Conservation (phyloP, 2,797 vertebrate species). For the Sebastes cheni region DNA sequence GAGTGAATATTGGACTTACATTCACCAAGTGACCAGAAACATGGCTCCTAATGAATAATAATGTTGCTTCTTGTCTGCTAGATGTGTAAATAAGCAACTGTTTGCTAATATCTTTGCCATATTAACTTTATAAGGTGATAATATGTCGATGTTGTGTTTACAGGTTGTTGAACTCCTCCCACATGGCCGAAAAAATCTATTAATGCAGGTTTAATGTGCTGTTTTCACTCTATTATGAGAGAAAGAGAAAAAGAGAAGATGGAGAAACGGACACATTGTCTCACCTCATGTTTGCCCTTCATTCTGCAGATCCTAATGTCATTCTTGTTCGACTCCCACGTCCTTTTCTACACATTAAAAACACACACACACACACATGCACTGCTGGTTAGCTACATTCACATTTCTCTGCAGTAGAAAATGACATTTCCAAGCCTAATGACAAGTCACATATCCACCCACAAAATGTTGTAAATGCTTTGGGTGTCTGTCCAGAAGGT, state of each 20-base stretch:
- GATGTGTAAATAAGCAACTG: too few species aligned
- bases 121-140: too few species aligned
- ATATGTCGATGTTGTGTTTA: too few species aligned
- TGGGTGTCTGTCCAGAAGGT: background rate
- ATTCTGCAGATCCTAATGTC: constrained; percentile 96
- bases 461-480: constrained; percentile 15
- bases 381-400: constrained; percentile 17
- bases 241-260: background rate
- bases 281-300: constrained; percentile 96
- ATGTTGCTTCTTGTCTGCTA: too few species aligned
- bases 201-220: background rate
- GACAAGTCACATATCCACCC: background rate
- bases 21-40: too few species aligned
- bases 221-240: background rate
- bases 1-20: too few species aligned
- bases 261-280: background rate
- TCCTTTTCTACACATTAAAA: constrained; percentile 85
- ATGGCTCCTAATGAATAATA: too few species aligned
- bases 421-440: background rate
- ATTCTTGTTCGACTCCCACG: constrained; percentile 93
- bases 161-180: background rate
- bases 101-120: too few species aligned
- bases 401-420: background rate
- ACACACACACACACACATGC: background rate
- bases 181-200: background rate